Evolutionary conservation across 1,140 invertebrate genomes (phyloP).

Genomic region (Camponotus vicinus): DNA sequence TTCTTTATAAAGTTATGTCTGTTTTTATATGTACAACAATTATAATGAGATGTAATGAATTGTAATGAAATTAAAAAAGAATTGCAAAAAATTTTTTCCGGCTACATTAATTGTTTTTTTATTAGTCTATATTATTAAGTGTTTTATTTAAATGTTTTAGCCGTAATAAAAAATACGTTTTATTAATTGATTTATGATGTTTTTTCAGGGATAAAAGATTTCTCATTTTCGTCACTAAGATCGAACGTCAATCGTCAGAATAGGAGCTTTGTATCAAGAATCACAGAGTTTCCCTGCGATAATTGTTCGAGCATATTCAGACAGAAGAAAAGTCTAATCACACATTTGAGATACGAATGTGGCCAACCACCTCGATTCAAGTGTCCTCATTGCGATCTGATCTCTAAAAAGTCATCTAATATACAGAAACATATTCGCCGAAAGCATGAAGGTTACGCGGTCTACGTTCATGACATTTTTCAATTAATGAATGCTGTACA

Average conservation of each 20-base stretch:
- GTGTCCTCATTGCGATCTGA: slow-evolving; percentile 85
- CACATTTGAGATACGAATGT: slow-evolving; percentile 87
- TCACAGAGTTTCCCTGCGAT: neutral
- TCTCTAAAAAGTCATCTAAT: slow-evolving; percentile 83
- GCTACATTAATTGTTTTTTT: neutral
- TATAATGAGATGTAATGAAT: neutral
- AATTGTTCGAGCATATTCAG: slow-evolving; percentile 20
- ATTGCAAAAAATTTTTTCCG: neutral
- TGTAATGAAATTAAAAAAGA: neutral
- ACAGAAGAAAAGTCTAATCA: slow-evolving; percentile 85
- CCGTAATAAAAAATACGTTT: neutral
- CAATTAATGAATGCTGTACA: neutral
- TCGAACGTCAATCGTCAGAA: neutral
- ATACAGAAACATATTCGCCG: slow-evolving; percentile 79
- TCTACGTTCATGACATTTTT: slow-evolving; percentile 73
- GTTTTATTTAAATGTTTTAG: slow-evolving; percentile 1
- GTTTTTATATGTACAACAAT: neutral
- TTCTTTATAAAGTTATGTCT: neutral
- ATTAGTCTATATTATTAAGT: neutral
- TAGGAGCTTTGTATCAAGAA: neutral
- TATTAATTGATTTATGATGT: slow-evolving; percentile 37
- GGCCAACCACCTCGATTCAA: slow-evolving; percentile 87
- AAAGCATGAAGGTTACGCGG: slow-evolving; percentile 70
- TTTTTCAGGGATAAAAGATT: slow-evolving; percentile 34
- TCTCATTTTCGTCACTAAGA: neutral